Evolutionary conservation across 92 coral and sea anemone genomes (phyloP).

Genomic region (Zoanthus sansibaricus): DNA sequence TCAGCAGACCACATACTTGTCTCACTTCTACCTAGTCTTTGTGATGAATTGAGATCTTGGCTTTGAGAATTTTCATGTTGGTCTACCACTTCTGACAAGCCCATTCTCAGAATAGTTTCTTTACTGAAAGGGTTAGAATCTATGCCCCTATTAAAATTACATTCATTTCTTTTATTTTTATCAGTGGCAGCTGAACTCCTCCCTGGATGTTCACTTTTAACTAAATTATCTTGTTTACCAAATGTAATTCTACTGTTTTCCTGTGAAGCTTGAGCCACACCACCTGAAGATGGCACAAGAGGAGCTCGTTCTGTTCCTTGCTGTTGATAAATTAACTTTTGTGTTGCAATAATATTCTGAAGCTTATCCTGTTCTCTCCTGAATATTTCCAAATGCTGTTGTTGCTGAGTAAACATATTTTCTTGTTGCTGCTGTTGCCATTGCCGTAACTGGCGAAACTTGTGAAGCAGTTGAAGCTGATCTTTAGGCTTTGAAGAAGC

Average conservation of each 20-base stretch:
- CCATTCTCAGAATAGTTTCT: background rate
- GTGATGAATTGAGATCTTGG: background rate
- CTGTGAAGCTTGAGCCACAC: background rate
- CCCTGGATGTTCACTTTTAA: slow-evolving; percentile 33
- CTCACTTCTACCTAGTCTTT: background rate
- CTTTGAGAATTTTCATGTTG: background rate
- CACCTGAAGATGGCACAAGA: background rate
- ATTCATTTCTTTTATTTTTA: background rate
- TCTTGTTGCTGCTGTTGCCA: slow-evolving; percentile 99
- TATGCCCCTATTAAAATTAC: background rate
- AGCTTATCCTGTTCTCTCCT: slow-evolving; percentile 74
- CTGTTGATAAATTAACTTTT: slow-evolving; percentile 13
- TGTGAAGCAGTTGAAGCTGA: slow-evolving; percentile 85
- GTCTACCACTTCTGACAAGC: background rate
- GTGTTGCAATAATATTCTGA: slow-evolving; percentile 46
- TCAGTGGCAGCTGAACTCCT: slow-evolving; percentile 28
- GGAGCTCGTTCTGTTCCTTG: slow-evolving; percentile 4
- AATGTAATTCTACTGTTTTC: background rate
- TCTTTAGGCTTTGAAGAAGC: slow-evolving; percentile 58
- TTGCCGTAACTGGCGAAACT: slow-evolving; percentile 92
- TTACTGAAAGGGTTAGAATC: background rate
- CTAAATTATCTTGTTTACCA: background rate
- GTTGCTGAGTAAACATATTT: slow-evolving; percentile 88
- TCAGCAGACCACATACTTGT: background rate
- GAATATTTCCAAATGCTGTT: slow-evolving; percentile 79